A percentile compares a stretch with the other conserved stretches of the same genome.
phyloP scores from a whole-genome alignment of 2,888 invertebrate genomes.

The Hypomecis atomaria region DNA sequence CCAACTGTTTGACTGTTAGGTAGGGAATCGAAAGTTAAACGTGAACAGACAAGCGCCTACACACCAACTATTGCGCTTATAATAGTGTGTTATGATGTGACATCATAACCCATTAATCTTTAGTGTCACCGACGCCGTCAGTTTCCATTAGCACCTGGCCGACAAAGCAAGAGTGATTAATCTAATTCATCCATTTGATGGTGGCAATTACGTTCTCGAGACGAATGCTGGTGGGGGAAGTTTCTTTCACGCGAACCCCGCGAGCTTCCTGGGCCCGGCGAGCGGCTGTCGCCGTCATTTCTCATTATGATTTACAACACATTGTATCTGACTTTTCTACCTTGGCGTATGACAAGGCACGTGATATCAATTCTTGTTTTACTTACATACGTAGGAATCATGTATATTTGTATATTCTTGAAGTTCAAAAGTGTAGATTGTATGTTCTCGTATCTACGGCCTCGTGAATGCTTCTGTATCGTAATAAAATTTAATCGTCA shows the following conservation, averaged over 20 bases:
- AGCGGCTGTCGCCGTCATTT: slow-evolving; percentile 53
- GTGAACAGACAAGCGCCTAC: too few species aligned
- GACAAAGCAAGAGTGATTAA: slow-evolving; percentile 73
- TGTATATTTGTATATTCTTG: too few species aligned
- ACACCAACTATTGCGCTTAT: too few species aligned
- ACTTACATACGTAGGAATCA: slow-evolving; percentile 13
- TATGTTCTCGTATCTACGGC: background rate
- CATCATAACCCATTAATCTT: slow-evolving; percentile 8
- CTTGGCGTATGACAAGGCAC: background rate
- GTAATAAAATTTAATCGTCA: slow-evolving; percentile 49
- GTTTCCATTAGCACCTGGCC: slow-evolving; percentile 75
- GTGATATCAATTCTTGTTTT: background rate
- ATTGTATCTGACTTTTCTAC: background rate
- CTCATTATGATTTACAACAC: slow-evolving; percentile 60
- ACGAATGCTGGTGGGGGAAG: slow-evolving; percentile 52
- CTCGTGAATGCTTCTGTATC: slow-evolving; percentile 35
- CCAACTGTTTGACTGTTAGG: too few species aligned
- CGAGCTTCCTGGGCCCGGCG: slow-evolving; percentile 26
- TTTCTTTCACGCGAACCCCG: slow-evolving; percentile 36
- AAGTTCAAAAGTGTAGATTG: too few species aligned
- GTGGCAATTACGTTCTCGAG: slow-evolving; percentile 66
- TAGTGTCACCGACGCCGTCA: slow-evolving; percentile 47
- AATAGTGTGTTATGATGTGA: too few species aligned
- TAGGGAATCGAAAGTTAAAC: too few species aligned
- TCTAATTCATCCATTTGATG: slow-evolving; percentile 75